Evolutionary conservation across 2,888 invertebrate species (phyloP), one percentile per base, ranked within the genome.

Genomic region (Artemia sinica): DNA sequence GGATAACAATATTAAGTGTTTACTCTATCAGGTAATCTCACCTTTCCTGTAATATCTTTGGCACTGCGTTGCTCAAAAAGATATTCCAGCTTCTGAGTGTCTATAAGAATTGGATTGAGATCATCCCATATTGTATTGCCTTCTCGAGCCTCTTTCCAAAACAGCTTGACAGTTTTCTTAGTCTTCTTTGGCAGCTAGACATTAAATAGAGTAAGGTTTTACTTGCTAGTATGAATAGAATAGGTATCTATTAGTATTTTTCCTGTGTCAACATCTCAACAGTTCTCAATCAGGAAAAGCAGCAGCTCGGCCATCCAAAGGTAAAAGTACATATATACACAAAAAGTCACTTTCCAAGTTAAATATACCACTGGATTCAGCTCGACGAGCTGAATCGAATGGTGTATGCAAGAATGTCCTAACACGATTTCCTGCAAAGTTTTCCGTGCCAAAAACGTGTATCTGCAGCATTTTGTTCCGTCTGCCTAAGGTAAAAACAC

Each of bases 141-240:
- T 68, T 79, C 78, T 73, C 89, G 84, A 9, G 91, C 89, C 79
- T 97, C 94, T 76, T 90, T 90, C 98, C 98, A 99, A 78, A 98
- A 98, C 68, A 98, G 81, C 79, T 95, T 95, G 13, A 98, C 89
- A 48, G 97, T 97, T 78, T 96, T 93, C 80, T 95, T 95, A 76
- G 87, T 92, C 77, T 92, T 92, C 77, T 86, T 88, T 11, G 58
- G 65, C 8, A 69, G 41, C 41, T n/a, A 18, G 12, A 13, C 18
- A 9, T 12, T n/a, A 18, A 48, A 49, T 8, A 50, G 10, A 49
- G 80, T 76, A 75, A 81, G 70, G 79, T 77, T 68, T 74, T 72
- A 63, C 66, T 63, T 72, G 76, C 70, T 72, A 74, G 68, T 71
- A 71, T 72, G 73, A 67, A 73, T 73, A 11, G 18, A 1, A 18